Conservation (phyloP, 2,797 vertebrate genomes). For the Gorsachius magnificus region DNA sequence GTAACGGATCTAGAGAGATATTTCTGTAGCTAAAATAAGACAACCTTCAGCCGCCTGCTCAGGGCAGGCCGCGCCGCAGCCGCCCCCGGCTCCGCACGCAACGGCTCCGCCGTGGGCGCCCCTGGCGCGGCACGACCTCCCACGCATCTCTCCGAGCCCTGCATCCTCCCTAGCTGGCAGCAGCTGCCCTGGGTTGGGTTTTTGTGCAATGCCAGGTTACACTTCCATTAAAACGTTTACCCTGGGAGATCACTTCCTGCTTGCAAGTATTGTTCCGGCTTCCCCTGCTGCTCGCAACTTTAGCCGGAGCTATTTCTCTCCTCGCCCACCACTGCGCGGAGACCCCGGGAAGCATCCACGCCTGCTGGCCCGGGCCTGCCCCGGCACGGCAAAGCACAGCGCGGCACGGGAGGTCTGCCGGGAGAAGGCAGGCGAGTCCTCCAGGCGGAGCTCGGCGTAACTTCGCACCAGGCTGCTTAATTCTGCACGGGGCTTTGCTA, state of each 20-base stretch:
- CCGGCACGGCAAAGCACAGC: neutral
- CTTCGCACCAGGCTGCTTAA: neutral
- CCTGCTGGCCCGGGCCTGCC: neutral
- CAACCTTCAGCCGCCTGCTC: conserved; percentile 64
- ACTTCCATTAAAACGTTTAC: conserved; percentile 31
- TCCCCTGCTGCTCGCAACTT: neutral
- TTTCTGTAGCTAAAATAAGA: conserved; percentile 71
- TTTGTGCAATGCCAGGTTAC: conserved; percentile 44
- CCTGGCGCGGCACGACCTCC: conserved; percentile 25
- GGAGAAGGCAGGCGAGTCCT: neutral
- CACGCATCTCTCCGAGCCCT: neutral
- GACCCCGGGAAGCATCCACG: neutral
- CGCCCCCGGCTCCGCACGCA: neutral
- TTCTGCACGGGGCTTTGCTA: conserved; percentile 30
- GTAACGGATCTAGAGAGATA: conserved; percentile 65
- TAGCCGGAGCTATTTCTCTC: neutral
- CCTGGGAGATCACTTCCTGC: conserved; percentile 42
- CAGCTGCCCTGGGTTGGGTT: neutral
- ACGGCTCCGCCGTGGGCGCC: neutral
- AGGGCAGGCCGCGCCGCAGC: conserved; percentile 31
- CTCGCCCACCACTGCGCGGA: accelerated
- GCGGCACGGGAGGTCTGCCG: neutral
- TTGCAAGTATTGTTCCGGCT: neutral
- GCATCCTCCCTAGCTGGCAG: conserved; percentile 46
- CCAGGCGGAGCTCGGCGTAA: neutral